A percentile compares a stretch with the other conserved stretches of the same genome.
Conservation (phyloP, 2,888 invertebrate genomes). For the Ochropacha duplaris region DNA sequence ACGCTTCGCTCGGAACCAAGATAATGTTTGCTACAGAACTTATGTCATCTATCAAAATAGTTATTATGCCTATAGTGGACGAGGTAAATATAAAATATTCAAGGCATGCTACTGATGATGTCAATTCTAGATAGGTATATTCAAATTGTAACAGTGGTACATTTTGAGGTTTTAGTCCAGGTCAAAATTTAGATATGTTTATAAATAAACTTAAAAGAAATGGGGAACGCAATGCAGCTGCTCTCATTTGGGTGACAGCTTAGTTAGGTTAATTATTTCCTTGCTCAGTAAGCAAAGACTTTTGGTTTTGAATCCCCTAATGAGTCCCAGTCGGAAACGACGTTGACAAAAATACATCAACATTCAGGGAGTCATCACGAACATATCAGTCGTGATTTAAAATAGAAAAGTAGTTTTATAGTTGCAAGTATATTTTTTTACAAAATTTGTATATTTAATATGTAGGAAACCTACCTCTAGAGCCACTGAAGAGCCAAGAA, state of each 20-base stretch:
- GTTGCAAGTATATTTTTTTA: no score
- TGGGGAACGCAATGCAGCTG: background rate
- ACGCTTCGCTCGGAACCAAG: background rate
- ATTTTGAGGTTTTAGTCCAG: no score
- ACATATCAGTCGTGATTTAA: no score
- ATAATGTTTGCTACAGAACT: background rate
- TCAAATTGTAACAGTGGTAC: background rate
- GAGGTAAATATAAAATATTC: background rate
- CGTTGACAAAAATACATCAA: background rate
- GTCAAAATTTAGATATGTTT: background rate
- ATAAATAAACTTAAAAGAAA: background rate
- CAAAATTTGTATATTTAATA: no score
- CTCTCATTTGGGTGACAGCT: background rate
- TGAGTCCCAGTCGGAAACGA: background rate
- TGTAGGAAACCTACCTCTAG: conserved; percentile 55
- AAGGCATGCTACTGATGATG: conserved; percentile 2
- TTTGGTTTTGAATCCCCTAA: background rate
- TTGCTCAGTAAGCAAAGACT: background rate
- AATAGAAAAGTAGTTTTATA: no score
- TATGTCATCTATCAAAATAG: conserved; percentile 6
- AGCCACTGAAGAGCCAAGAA: conserved; percentile 72
- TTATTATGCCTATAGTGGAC: background rate
- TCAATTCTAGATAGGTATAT: background rate
- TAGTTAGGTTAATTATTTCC: conserved; percentile 1
- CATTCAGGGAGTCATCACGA: no score